These are phyloP conservation scores for Electrona antarctica DNA, from an alignment of 2,113 vertebrate species.

Conservation along the genomic window DNA sequence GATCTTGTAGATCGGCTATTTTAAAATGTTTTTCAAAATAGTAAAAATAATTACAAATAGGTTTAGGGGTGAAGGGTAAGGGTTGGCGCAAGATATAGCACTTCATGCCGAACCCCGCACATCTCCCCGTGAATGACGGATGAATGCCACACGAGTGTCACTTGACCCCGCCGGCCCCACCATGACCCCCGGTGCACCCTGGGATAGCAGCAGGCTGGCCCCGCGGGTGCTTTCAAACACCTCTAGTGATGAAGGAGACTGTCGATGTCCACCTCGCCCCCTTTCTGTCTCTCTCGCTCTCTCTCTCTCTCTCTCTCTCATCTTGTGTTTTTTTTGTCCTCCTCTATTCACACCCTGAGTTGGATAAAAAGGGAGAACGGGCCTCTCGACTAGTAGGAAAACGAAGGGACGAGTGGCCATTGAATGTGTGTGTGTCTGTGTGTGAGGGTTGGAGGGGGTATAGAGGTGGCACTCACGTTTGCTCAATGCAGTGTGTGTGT, in stretches of 20 bases:
- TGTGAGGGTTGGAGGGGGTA: constrained; percentile 29
- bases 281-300: constrained; percentile 45
- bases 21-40: too few relatives aligned
- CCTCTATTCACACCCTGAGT: constrained; percentile 54
- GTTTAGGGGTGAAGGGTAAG: too few relatives aligned
- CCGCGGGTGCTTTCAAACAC: constrained; percentile 55
- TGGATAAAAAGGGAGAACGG: constrained; percentile 5
- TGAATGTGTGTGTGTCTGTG: constrained; percentile 21
- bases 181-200: constrained; percentile 63
- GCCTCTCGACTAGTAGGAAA: constrained; percentile 39
- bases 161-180: constrained; percentile 72
- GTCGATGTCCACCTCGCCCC: constrained; percentile 31
- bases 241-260: constrained; percentile 61
- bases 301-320: constrained; percentile 50
- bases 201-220: constrained; percentile 40
- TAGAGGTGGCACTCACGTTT: constrained; percentile 30
- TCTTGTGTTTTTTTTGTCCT: constrained; percentile 17
- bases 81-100: not conserved
- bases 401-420: constrained; percentile 54
- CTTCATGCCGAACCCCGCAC: constrained; percentile 49
- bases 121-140: constrained; percentile 46
- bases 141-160: constrained; percentile 74
- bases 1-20: too few relatives aligned
- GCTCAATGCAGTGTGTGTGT: constrained; percentile 45
- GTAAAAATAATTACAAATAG: too few relatives aligned